Evolutionary conservation across 2,113 vertebrate species (phyloP).

Genomic region (Hemibagrus wyckioides): DNA sequence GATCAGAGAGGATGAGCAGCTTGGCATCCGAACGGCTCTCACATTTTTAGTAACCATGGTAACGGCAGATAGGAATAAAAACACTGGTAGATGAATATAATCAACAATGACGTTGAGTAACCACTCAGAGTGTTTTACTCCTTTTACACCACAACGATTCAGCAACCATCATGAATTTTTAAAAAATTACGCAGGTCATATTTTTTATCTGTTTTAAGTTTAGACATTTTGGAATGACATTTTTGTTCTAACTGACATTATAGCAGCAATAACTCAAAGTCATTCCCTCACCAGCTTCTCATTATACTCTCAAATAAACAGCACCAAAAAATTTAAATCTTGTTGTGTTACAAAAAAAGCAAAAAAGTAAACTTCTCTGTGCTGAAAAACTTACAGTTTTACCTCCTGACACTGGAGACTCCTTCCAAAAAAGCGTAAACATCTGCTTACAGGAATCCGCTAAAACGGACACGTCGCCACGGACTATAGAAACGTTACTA

Average conservation of each 20-base stretch:
- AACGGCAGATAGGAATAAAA: not conserved
- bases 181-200: not conserved
- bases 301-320: not conserved
- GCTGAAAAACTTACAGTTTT: not conserved
- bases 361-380: not conserved
- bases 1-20: not conserved
- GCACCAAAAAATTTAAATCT: no score
- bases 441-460: no score
- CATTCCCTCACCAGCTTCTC: not conserved
- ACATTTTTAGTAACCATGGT: not conserved
- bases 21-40: not conserved
- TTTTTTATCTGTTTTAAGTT: not conserved
- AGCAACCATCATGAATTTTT: not conserved
- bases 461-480: no score
- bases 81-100: not conserved
- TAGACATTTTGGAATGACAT: not conserved
- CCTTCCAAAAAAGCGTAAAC: not conserved
- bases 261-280: not conserved
- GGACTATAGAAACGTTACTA: not conserved
- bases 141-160: not conserved
- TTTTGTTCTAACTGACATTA: not conserved
- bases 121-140: not conserved
- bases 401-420: not conserved
- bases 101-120: not conserved
- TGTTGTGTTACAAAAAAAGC: not conserved